These are phyloP conservation scores for Chrysochloris asiatica DNA, from an alignment of 2,113 vertebrate genomes.

Conservation along the genomic window DNA sequence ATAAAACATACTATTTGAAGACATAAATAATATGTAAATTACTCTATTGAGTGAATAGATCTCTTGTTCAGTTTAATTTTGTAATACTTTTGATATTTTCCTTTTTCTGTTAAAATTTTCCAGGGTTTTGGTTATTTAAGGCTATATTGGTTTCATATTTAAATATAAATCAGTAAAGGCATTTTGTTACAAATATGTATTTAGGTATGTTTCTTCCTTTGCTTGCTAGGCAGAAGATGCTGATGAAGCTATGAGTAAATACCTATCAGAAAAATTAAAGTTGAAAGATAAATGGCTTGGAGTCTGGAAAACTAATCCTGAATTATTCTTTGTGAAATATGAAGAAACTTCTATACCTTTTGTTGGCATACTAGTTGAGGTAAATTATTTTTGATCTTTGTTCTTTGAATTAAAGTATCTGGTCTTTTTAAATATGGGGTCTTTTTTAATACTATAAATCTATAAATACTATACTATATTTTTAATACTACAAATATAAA, in stretches of 20 bases:
- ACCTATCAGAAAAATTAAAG: slow-evolving; percentile 77
- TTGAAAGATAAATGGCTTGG: slow-evolving; percentile 80
- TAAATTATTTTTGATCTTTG: slow-evolving; percentile 50
- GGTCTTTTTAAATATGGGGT: not conserved
- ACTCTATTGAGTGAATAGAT: not conserved
- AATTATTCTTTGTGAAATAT: slow-evolving; percentile 75
- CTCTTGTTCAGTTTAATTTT: slow-evolving; percentile 7
- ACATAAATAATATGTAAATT: not conserved
- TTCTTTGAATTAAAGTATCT: slow-evolving; percentile 15
- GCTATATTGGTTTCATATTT: not conserved
- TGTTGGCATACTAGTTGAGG: slow-evolving; percentile 80
- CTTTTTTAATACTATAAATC: too few species aligned
- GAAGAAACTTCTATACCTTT: slow-evolving; percentile 80
- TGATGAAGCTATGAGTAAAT: slow-evolving; percentile 72
- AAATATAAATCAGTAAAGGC: slow-evolving; percentile 22
- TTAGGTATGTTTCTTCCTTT: not conserved
- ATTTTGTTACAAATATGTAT: slow-evolving; percentile 15
- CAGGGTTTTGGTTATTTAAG: not conserved
- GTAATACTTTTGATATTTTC: slow-evolving; percentile 22
- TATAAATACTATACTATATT: too few species aligned
- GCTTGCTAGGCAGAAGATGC: slow-evolving; percentile 80
- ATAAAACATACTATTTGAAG: slow-evolving; percentile 16
- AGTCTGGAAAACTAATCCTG: slow-evolving; percentile 80
- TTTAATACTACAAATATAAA: too few species aligned
- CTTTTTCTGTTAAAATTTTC: slow-evolving; percentile 32